Percentiles rank a stretch among this genome's conserved stretches.
Evolutionary conservation across 2,797 vertebrate species (phyloP).

Genomic region (Hypotaenidia philippensis): DNA sequence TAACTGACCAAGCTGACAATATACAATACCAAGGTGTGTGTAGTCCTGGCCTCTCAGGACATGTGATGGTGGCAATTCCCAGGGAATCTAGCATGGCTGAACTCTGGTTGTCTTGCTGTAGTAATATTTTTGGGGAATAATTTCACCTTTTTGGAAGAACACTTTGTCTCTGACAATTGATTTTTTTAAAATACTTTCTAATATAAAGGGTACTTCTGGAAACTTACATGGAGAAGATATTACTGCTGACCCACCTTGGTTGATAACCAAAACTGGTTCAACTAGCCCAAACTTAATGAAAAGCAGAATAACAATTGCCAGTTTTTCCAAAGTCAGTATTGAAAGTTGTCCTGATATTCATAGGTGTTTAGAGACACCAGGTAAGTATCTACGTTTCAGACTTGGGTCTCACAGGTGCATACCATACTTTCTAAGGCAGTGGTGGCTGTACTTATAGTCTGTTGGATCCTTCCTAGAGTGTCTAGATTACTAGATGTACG

Average conservation of each 20-base stretch:
- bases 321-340: neutral
- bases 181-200: neutral
- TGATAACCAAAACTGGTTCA: neutral
- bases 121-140: neutral
- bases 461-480: neutral
- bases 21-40: neutral
- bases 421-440: neutral
- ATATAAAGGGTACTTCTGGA: neutral
- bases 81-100: neutral
- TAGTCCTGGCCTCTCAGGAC: rapidly evolving
- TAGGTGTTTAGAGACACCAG: neutral
- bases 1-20: neutral
- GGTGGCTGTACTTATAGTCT: neutral
- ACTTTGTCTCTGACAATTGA: neutral
- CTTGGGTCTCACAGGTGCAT: neutral
- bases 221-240: neutral
- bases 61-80: neutral
- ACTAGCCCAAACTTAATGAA: neutral
- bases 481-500: rapidly evolving
- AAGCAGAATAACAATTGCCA: neutral
- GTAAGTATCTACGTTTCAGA: neutral
- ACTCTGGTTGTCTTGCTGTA: rapidly evolving
- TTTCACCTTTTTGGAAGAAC: neutral
- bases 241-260: neutral
- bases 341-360: neutral